A percentile compares a stretch with the other conserved stretches of the same genome.
Evolutionary conservation across 1,140 invertebrate genomes (phyloP).

Genomic region (Ylistrum balloti): DNA sequence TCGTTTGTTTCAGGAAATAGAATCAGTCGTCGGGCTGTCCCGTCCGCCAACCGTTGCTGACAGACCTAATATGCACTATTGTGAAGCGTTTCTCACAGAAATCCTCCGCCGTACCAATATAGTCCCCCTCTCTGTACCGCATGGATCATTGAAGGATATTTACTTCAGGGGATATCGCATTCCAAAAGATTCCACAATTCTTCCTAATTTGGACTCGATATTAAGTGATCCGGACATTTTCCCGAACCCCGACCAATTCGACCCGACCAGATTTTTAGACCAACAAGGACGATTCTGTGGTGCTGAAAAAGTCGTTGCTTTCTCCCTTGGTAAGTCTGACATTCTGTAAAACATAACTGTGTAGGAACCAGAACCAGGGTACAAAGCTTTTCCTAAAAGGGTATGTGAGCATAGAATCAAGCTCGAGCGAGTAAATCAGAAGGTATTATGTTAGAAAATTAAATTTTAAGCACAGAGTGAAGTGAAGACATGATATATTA

Average conservation of each 20-base stretch:
- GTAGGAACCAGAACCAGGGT: too few relatives aligned
- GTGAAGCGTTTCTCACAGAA: conserved; percentile 64
- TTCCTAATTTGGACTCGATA: conserved; percentile 72
- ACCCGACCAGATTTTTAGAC: conserved; percentile 86
- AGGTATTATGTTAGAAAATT: too few relatives aligned
- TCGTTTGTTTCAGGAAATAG: conserved; percentile 93
- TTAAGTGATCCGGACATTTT: conserved; percentile 89
- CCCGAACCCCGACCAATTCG: conserved; percentile 87
- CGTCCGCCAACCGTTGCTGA: conserved; percentile 56
- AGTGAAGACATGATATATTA: too few relatives aligned
- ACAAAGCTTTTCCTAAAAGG: too few relatives aligned
- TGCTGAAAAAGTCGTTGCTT: conserved; percentile 61
- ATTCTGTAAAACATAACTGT: too few relatives aligned
- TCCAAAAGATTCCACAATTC: conserved; percentile 73
- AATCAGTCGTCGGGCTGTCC: conserved; percentile 78
- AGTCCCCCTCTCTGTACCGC: conserved; percentile 76
- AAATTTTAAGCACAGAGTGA: too few relatives aligned
- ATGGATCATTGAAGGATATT: conserved; percentile 67
- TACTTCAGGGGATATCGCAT: conserved; percentile 60
- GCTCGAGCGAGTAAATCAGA: too few relatives aligned
- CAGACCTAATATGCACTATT: conserved; percentile 55
- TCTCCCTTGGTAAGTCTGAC: conserved; percentile 59
- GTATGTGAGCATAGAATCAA: too few relatives aligned
- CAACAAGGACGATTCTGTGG: conserved; percentile 50
- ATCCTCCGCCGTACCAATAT: conserved; percentile 54